These are phyloP conservation scores for Andrena dorsata DNA, from an alignment of 2,888 invertebrate species.

Conservation along the genomic window DNA sequence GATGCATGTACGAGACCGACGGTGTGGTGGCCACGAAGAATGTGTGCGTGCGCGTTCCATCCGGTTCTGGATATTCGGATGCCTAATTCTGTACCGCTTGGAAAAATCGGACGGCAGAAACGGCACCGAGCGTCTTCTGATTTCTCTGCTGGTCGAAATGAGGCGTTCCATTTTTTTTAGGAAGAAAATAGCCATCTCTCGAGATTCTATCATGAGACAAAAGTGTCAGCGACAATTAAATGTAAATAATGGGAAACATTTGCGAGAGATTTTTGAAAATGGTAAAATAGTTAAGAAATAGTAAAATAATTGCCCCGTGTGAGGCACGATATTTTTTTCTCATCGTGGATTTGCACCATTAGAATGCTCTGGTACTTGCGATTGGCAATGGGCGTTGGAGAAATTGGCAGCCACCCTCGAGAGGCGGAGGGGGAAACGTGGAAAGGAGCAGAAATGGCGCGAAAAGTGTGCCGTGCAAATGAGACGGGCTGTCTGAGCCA, in stretches of 20 bases:
- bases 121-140: neutral
- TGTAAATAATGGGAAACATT: too few species aligned
- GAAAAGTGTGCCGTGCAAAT: slow-evolving; percentile 80
- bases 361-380: neutral
- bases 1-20: slow-evolving; percentile 70
- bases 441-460: slow-evolving; percentile 49
- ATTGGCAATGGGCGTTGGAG: neutral
- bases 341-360: neutral
- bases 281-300: too few species aligned
- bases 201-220: too few species aligned
- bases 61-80: slow-evolving; percentile 66
- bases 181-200: too few species aligned
- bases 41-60: slow-evolving; percentile 56
- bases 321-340: too few species aligned
- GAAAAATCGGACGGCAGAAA: slow-evolving; percentile 35
- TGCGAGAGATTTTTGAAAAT: too few species aligned
- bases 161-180: neutral
- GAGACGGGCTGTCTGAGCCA: slow-evolving; percentile 68
- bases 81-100: slow-evolving; percentile 44
- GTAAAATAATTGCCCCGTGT: too few species aligned
- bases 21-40: slow-evolving; percentile 40
- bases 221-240: too few species aligned
- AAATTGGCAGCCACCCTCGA: slow-evolving; percentile 20
- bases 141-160: too few species aligned
- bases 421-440: slow-evolving; percentile 26